Evolutionary conservation across 1,140 invertebrate genomes (phyloP), one percentile per base, ranked within the genome.

Genomic region (Contarinia nasturtii): DNA sequence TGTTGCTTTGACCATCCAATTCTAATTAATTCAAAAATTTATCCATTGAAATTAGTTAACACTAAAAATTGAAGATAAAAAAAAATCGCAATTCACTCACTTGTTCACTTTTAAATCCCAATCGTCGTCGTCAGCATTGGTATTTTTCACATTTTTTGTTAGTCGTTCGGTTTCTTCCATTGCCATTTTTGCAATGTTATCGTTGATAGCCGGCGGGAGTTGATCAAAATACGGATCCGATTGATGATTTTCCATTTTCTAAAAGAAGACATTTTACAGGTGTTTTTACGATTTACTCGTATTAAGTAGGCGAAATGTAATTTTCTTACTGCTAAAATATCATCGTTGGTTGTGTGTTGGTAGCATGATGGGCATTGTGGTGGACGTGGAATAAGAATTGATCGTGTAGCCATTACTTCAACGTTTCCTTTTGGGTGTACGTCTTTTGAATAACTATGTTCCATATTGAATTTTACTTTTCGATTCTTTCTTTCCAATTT

Each of bases 161-260:
- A 75, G 64, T 33, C 71, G 68, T 51, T 82, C 75, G 62, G 79
- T 80, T 53, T 86, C 82, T 49, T 76, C 75, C 81, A 86, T 86
- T 4, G 75, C 50, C 51, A 70, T 66, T 22, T 70, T 69, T 10
- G 76, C 72, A 52, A 75, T 76, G 18, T 60, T 61, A n/a, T 72
- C 57, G 60, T 86, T 80, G 57, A 79, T 82, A 0, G 72, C 65
- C 8, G 71, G 64, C 5, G 59, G 56, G 0, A 50, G 33, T 1
- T 41, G 48, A 4, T 63, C 61, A 18, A 34, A 15, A 38, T 58
- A 51, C n/a, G 59, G 49, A 42, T 58, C 56, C 8, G 47, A 20
- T 3, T 60, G 55, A 52, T 58, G 59, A 2, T 38, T 38, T 38
- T 38, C 36, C 12, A 38, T 38, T 38, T n/a, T n/a, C 36, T n/a